Evolutionary conservation across 92 coral and sea anemone genomes (phyloP).

Genomic region (Hydrozoanthus gracilis): DNA sequence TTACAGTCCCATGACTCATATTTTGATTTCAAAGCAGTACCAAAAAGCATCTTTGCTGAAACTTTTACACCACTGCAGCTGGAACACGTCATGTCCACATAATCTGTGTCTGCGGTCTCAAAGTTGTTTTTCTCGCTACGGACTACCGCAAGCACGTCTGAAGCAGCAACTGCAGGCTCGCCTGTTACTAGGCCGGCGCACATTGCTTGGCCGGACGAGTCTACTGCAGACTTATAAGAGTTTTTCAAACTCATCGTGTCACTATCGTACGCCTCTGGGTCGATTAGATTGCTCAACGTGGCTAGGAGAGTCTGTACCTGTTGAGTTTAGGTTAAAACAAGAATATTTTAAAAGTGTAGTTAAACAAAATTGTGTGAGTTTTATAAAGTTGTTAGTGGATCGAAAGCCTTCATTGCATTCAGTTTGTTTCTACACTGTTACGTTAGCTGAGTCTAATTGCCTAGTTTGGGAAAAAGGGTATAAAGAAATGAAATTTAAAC

Average conservation of each 20-base stretch:
- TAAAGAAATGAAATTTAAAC: no score
- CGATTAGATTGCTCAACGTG: constrained; percentile 55
- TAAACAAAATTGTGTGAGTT: neutral
- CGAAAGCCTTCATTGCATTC: no score
- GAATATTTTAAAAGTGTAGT: neutral
- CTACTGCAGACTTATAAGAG: constrained; percentile 48
- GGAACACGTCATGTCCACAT: constrained; percentile 65
- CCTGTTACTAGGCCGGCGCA: constrained; percentile 76
- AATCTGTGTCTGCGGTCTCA: constrained; percentile 47
- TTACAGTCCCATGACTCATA: constrained; percentile 74
- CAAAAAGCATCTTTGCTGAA: constrained; percentile 72
- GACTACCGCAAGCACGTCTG: constrained; percentile 60
- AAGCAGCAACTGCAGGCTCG: constrained; percentile 64
- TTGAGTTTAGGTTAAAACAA: neutral
- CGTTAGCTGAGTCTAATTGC: no score
- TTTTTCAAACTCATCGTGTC: constrained; percentile 60
- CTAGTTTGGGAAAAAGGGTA: no score
- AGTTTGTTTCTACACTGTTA: no score
- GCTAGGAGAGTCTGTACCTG: constrained; percentile 68
- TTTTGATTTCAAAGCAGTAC: constrained; percentile 52
- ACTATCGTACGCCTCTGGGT: constrained; percentile 57
- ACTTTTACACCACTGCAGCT: constrained; percentile 56
- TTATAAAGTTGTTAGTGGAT: neutral
- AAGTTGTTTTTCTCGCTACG: constrained; percentile 66
- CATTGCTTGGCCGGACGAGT: constrained; percentile 68